phyloP scores from a whole-genome alignment of 2,888 invertebrate genomes.

The Papilio gigon region DNA sequence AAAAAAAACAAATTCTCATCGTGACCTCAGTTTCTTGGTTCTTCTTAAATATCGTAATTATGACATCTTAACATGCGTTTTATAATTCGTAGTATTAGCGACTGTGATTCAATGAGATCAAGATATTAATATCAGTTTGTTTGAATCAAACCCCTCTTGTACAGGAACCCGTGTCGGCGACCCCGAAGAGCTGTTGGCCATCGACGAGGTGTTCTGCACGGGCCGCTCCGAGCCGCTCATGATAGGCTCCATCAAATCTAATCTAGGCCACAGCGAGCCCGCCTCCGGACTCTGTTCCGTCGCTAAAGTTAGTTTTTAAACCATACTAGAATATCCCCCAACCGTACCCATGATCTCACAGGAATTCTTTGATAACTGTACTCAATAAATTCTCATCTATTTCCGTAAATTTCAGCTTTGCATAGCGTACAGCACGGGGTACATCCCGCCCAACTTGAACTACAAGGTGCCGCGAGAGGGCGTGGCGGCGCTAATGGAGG shows the following conservation, averaged over 20 bases:
- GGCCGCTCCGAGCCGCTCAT: constrained; percentile 88
- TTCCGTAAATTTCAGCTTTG: constrained; percentile 80
- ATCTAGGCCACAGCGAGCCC: constrained; percentile 96
- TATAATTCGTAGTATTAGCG: too few relatives aligned
- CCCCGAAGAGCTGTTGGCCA: constrained; percentile 93
- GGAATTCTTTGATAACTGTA: too few relatives aligned
- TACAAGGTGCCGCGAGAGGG: constrained; percentile 84
- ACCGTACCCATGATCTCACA: too few relatives aligned
- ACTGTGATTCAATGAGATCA: too few relatives aligned
- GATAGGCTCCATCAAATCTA: constrained; percentile 96
- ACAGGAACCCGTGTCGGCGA: constrained; percentile 91
- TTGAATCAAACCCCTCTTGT: not conserved
- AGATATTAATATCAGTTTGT: too few relatives aligned
- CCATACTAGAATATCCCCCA: too few relatives aligned
- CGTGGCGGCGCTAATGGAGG: constrained; percentile 83
- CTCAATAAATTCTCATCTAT: not conserved
- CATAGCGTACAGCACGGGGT: constrained; percentile 90
- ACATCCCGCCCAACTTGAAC: constrained; percentile 93
- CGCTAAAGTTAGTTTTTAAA: constrained; percentile 83
- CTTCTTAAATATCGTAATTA: too few relatives aligned
- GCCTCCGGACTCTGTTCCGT: constrained; percentile 91
- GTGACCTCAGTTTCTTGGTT: too few relatives aligned
- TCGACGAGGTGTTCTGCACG: constrained; percentile 90
- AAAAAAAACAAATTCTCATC: too few relatives aligned
- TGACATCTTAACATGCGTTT: too few relatives aligned